Percentiles rank a stretch among this genome's conserved stretches.
These are phyloP conservation scores for Phalacrocorax brasilianus DNA, from an alignment of 2,113 vertebrate species.

Conservation along the genomic window DNA sequence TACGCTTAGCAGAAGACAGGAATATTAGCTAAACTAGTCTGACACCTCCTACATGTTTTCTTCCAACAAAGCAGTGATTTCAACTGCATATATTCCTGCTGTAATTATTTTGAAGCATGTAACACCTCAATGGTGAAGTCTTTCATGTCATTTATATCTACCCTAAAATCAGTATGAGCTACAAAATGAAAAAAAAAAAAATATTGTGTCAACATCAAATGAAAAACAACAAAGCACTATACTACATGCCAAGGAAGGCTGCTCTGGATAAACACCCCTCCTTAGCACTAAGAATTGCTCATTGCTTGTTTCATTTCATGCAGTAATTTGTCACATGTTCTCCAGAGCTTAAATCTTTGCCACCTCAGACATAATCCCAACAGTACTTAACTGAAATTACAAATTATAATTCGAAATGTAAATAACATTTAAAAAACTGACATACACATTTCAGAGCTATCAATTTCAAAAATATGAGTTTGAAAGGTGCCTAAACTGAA, in stretches of 20 bases:
- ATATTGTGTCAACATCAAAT: not conserved
- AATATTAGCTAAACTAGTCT: not conserved
- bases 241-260: not conserved
- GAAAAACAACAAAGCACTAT: not conserved
- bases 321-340: not conserved
- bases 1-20: not conserved
- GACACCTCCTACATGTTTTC: not conserved
- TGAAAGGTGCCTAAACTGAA: not conserved
- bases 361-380: not conserved
- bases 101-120: not conserved
- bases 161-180: not conserved
- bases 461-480: not conserved
- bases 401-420: not conserved
- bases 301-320: not conserved
- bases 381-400: not conserved
- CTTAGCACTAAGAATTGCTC: not conserved
- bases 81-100: not conserved
- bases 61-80: not conserved
- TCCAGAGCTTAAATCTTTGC: not conserved
- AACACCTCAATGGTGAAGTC: not conserved
- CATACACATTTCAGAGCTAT: not conserved
- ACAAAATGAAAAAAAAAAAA: not conserved
- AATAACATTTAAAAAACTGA: not conserved
- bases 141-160: not conserved
- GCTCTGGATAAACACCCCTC: not conserved